Evolutionary conservation across 2,113 vertebrate genomes (phyloP).

Genomic region (Pelvicachromis taeniatus): DNA sequence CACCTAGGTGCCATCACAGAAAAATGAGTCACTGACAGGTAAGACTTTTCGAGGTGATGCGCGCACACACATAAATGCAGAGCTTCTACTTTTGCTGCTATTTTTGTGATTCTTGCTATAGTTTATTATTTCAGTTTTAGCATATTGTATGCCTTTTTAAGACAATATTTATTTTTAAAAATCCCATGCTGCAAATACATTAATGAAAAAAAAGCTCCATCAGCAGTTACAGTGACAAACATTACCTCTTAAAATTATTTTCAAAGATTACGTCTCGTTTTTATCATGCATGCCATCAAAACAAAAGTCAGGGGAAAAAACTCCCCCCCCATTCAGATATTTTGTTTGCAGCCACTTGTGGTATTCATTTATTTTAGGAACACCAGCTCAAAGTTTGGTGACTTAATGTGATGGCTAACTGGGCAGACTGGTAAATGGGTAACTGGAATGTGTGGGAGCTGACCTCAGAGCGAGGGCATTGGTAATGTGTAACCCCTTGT

Average conservation of each 20-base stretch:
- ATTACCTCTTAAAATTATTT: too few relatives aligned
- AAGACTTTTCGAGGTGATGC: neutral
- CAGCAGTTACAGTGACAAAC: neutral
- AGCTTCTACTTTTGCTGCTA: neutral
- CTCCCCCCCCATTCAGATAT: neutral
- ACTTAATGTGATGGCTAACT: conserved; percentile 41
- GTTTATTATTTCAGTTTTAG: neutral
- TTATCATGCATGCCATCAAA: neutral
- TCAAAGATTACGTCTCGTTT: too few relatives aligned
- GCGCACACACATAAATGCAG: neutral
- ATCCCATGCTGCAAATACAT: neutral
- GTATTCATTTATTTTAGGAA: conserved; percentile 18
- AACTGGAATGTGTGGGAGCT: conserved; percentile 54
- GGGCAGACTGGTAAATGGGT: conserved; percentile 44
- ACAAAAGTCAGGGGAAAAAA: neutral
- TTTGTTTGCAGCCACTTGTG: conserved; percentile 16
- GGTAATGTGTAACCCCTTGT: conserved; percentile 61
- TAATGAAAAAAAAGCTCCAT: neutral
- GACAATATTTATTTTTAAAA: neutral
- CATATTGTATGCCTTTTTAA: neutral
- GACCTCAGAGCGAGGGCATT: neutral
- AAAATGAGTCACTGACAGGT: neutral
- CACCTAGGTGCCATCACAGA: conserved; percentile 53
- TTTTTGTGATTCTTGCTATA: neutral
- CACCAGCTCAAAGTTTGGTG: neutral